phyloP scores from a whole-genome alignment of 2,113 vertebrate species.

The Papio anubis region DNA sequence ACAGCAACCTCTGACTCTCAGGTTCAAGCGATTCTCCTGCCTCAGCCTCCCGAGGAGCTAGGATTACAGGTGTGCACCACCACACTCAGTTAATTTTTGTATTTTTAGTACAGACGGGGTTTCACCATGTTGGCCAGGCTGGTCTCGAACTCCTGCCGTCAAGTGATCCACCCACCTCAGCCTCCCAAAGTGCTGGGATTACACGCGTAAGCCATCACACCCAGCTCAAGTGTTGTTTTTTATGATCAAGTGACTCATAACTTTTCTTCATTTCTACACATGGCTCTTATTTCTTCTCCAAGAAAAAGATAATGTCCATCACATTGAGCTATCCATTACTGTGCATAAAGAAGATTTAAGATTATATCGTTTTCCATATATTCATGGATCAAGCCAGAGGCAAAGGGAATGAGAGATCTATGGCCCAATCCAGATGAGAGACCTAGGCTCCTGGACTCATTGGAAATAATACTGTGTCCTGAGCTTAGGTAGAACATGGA shows the following conservation, averaged over 20 bases:
- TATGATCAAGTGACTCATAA: background rate
- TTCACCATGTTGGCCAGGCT: no score
- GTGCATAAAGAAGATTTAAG: background rate
- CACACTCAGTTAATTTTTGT: no score
- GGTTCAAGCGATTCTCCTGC: no score
- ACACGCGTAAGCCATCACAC: no score
- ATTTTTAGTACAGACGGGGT: no score
- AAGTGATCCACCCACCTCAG: no score
- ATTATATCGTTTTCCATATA: background rate
- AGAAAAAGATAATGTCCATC: background rate
- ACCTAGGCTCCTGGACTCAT: background rate
- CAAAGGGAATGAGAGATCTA: no score
- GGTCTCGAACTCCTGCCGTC: no score
- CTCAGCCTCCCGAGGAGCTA: no score
- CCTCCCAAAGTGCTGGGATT: no score
- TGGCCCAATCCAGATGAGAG: background rate
- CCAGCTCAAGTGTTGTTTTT: background rate
- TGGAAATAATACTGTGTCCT: background rate
- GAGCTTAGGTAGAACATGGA: background rate
- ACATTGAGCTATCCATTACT: background rate
- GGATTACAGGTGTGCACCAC: no score
- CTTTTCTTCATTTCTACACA: background rate
- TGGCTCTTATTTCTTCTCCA: background rate
- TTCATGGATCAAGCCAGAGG: background rate
- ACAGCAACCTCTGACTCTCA: no score